Evolutionary conservation across 2,113 vertebrate species (phyloP).

Genomic region (Microtus oregoni): DNA sequence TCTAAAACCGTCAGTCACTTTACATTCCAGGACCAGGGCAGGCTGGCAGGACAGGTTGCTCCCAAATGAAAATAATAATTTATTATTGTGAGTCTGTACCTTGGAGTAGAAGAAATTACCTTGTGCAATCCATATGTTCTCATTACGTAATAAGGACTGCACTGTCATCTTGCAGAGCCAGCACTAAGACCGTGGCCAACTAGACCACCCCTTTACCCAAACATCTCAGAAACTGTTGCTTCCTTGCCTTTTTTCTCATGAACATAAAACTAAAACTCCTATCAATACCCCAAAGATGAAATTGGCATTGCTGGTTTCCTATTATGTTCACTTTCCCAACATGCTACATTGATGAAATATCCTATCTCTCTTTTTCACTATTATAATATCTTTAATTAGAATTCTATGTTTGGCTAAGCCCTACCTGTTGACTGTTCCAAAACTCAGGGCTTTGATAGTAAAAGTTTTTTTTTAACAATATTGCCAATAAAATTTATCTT

Average conservation of each 20-base stretch:
- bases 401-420: too few relatives aligned
- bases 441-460: neutral
- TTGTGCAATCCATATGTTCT: neutral
- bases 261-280: neutral
- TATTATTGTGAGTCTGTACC: neutral
- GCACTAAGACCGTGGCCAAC: neutral
- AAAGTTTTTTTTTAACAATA: neutral
- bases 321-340: neutral
- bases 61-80: neutral
- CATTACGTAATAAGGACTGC: neutral
- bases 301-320: accelerated
- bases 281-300: neutral
- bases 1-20: neutral
- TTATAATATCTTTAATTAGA: neutral
- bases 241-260: neutral
- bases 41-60: neutral
- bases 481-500: neutral
- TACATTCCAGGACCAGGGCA: neutral
- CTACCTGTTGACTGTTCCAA: too few relatives aligned
- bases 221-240: neutral
- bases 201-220: neutral
- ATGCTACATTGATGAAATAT: neutral
- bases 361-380: neutral
- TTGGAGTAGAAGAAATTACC: neutral
- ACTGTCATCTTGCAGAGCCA: neutral